Conservation (phyloP, 1,140 invertebrate genomes). For the Panulirus ornatus region DNA sequence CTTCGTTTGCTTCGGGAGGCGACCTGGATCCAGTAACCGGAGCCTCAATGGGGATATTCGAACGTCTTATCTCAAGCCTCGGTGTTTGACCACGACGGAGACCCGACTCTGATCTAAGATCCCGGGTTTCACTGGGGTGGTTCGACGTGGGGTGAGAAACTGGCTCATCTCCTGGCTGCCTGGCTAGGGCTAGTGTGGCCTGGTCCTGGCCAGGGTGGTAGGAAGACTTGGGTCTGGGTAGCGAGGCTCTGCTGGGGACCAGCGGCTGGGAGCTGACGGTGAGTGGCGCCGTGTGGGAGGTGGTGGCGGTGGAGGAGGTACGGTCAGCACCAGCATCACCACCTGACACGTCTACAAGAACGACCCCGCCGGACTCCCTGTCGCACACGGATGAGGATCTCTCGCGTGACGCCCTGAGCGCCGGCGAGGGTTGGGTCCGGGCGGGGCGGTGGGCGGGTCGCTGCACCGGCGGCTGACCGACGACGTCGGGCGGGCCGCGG, state of each 20-base stretch:
- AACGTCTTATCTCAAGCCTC: neutral
- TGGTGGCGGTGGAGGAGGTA: neutral
- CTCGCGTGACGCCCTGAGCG: neutral
- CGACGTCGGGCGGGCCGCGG: neutral
- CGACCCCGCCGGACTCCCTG: neutral
- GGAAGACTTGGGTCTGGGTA: constrained; percentile 2
- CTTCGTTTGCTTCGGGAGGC: neutral
- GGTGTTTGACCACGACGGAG: too few relatives aligned
- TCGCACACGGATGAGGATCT: neutral
- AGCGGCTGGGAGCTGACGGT: neutral
- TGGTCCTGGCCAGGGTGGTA: neutral
- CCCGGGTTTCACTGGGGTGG: neutral
- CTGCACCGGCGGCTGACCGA: neutral
- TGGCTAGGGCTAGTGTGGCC: neutral
- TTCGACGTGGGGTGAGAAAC: neutral
- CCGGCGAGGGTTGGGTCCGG: too few relatives aligned
- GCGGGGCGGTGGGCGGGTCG: neutral
- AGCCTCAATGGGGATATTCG: neutral
- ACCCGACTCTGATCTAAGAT: too few relatives aligned
- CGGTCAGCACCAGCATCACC: neutral
- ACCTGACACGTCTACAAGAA: too few relatives aligned
- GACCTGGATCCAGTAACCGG: neutral
- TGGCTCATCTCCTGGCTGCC: neutral
- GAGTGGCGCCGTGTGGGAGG: neutral
- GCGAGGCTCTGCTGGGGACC: neutral